Evolutionary conservation across 2,888 invertebrate species (phyloP).

Genomic region (Dysmachus trigonus): DNA sequence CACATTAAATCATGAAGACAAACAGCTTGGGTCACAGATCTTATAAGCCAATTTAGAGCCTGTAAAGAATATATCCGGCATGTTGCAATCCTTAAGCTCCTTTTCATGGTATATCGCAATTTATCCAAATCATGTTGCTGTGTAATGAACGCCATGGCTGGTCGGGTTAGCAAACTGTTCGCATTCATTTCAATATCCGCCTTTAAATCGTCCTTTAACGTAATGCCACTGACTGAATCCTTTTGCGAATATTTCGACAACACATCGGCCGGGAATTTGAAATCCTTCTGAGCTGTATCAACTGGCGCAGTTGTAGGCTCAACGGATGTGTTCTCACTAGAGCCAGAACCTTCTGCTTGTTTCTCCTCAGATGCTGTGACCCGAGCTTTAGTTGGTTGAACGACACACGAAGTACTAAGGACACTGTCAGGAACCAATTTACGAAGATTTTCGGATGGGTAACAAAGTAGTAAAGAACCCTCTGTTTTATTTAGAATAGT

Average conservation of each 20-base stretch:
- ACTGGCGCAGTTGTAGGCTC: slow-evolving; percentile 24
- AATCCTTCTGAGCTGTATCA: slow-evolving; percentile 39
- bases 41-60: slow-evolving; percentile 93
- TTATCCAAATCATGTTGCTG: slow-evolving; percentile 86
- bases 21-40: slow-evolving; percentile 89
- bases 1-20: slow-evolving; percentile 95
- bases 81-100: slow-evolving; percentile 81
- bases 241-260: slow-evolving; percentile 10
- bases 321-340: background rate
- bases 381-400: slow-evolving; percentile 55
- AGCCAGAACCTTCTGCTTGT: background rate
- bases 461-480: slow-evolving; percentile 73
- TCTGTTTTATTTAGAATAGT: slow-evolving; percentile 51
- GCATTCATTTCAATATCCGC: slow-evolving; percentile 55
- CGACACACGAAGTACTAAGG: slow-evolving; percentile 59
- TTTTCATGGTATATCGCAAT: slow-evolving; percentile 86
- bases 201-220: slow-evolving; percentile 46
- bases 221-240: background rate
- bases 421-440: slow-evolving; percentile 77
- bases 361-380: slow-evolving; percentile 41
- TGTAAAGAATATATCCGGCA: slow-evolving; percentile 89
- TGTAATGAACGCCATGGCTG: slow-evolving; percentile 87
- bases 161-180: slow-evolving; percentile 66
- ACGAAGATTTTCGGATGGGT: slow-evolving; percentile 88
- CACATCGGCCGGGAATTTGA: slow-evolving; percentile 35